phyloP scores from a whole-genome alignment of 2,113 vertebrate genomes.

The Psettodes erumei region DNA sequence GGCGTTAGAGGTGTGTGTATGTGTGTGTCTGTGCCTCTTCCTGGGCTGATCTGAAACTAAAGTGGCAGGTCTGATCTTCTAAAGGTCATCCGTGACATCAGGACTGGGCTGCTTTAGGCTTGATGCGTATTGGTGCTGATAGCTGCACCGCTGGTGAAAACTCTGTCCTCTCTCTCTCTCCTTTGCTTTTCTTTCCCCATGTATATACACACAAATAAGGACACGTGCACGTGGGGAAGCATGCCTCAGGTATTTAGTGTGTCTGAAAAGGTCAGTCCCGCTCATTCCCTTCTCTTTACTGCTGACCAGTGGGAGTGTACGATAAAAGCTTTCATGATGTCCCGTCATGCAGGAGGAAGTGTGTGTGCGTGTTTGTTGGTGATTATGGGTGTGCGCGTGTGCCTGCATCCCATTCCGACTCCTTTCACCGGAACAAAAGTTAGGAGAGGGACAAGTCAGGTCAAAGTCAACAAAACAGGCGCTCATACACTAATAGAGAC shows the following conservation, averaged over 20 bases:
- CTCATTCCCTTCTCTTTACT: conserved; percentile 63
- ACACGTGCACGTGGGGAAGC: conserved; percentile 16
- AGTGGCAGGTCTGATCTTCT: conserved; percentile 83
- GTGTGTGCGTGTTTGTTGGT: conserved; percentile 31
- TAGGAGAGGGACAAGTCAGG: conserved; percentile 17
- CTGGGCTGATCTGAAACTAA: conserved; percentile 78
- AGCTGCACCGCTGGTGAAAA: conserved; percentile 66
- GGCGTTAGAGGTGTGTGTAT: neutral
- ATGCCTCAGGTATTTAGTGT: conserved; percentile 73
- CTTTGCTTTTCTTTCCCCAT: conserved; percentile 16
- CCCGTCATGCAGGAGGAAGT: conserved; percentile 2
- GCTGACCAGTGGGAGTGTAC: conserved; percentile 66
- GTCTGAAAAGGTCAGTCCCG: conserved; percentile 79
- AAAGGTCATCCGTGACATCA: conserved; percentile 84
- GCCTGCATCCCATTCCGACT: conserved; percentile 1
- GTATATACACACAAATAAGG: conserved; percentile 33
- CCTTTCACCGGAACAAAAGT: conserved; percentile 17
- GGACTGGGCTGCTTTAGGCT: conserved; percentile 67
- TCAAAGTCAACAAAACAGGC: conserved; percentile 28
- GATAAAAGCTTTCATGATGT: conserved; percentile 62
- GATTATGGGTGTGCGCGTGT: conserved; percentile 24
- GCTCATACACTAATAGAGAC: conserved; percentile 4
- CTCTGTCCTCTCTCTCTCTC: conserved; percentile 23
- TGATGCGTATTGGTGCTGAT: conserved; percentile 80
- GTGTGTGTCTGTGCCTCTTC: conserved; percentile 59